Base-by-base conservation (phyloP, 2,113 vertebrate species). In the Cepphus grylle region DNA sequence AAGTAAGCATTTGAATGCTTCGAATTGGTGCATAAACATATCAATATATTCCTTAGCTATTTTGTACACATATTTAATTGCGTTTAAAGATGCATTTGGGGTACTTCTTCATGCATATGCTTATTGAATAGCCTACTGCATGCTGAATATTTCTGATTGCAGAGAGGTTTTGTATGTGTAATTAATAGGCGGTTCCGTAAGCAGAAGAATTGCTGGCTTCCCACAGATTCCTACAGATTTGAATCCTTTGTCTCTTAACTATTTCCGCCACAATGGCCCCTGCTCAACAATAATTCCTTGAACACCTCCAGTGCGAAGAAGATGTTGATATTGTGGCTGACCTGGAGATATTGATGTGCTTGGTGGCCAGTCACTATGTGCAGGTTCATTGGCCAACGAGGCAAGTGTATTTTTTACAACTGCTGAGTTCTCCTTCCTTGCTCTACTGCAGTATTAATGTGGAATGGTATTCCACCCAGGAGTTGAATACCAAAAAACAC, bases 1-100 rank as follows among this genome's bases (percentile, higher is more conserved):
- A 91, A 94, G 50, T 47, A 81, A 90, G 58, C 27, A 91, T 94
- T 94, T 96, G 69, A 90, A 84, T 94, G 29, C 38, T 76, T 92
- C 79, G 47, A 94, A 81, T 2, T n/a, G 21, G 74, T 87, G 89
- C 45, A 94, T 73, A 88, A 62, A 61, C 32, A 61, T 38, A 56
- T 36, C 11, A 93, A 88, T 63, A 89, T 91, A 79, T 67, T 93
- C 52, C 56, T 81, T 56, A 61, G 65, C 21, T 86, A 76, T 76
- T 96, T 89, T 84, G 52, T 81, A 65, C 81, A 50, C 55, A 78
- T 40, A 45, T 40, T 78, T 95, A 89, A 81, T 76, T 81, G 43
- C 56, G 91, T 86, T 89, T 91, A 84, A 93, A 87, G 49, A 86
- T 95, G 73, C 26, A 81, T 87, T 93, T 87, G 73, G 34, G 34